These are phyloP conservation scores for Lithophane leautieri DNA, from an alignment of 2,888 invertebrate genomes.

Conservation along the genomic window DNA sequence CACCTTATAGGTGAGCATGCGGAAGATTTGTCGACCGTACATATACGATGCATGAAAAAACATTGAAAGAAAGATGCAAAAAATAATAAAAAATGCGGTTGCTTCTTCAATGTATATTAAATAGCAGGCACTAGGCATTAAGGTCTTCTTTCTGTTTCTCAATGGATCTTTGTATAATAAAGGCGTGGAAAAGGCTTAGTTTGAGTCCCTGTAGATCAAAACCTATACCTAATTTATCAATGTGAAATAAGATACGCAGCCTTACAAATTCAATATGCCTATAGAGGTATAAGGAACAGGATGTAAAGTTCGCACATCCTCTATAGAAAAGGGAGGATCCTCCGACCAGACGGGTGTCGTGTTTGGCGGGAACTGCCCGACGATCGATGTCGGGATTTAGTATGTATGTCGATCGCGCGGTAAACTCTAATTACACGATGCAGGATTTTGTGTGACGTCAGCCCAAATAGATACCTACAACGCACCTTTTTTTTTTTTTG, in stretches of 20 bases:
- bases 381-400: no score
- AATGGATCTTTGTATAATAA: background rate
- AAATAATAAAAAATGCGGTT: background rate
- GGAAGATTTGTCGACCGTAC: no score
- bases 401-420: no score
- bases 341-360: no score
- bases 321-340: no score
- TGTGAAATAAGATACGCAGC: background rate
- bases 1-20: no score
- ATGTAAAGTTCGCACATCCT: no score
- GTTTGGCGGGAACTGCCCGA: no score
- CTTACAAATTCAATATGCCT: background rate
- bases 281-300: no score
- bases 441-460: no score
- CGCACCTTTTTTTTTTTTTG: no score
- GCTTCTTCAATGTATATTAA: background rate
- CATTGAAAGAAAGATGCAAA: background rate
- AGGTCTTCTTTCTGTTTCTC: background rate
- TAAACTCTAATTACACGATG: no score
- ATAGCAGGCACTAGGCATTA: background rate
- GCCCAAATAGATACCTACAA: background rate
- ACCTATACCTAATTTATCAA: background rate
- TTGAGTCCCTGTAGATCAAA: background rate
- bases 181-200: background rate
- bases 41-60: background rate